Percentiles rank a stretch among this genome's conserved stretches.
These are phyloP conservation scores for Ambastaia sidthimunki DNA, from an alignment of 2,797 vertebrate genomes.

Conservation along the genomic window DNA sequence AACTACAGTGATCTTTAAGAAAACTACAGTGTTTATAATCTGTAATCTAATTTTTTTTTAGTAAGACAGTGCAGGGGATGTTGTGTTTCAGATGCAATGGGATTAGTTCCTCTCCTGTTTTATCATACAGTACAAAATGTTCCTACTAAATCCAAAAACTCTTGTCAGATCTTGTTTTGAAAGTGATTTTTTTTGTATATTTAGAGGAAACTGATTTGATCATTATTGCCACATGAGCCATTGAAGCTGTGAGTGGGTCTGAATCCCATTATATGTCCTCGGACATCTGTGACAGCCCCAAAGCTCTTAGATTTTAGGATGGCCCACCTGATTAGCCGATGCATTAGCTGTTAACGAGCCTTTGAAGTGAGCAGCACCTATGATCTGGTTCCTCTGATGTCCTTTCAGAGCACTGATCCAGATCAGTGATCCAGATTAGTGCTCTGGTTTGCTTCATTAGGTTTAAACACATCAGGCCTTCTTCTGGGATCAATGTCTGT, in stretches of 20 bases:
- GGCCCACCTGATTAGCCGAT: constrained; percentile 14
- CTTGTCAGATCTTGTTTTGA: constrained; percentile 6
- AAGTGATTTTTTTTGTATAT: constrained; percentile 25
- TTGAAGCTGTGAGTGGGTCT: constrained; percentile 38
- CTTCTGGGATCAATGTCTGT: constrained; percentile 5
- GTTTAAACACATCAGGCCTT: neutral
- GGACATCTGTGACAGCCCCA: constrained; percentile 44
- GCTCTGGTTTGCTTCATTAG: constrained; percentile 27
- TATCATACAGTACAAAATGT: neutral
- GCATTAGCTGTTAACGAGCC: constrained; percentile 54
- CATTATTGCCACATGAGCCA: constrained; percentile 34
- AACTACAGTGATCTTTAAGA: too few relatives aligned
- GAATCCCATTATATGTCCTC: constrained; percentile 52
- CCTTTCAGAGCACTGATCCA: constrained; percentile 14
- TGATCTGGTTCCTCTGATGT: constrained; percentile 33
- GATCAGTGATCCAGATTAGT: constrained; percentile 36
- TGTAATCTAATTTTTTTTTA: too few relatives aligned
- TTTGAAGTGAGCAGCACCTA: constrained; percentile 47
- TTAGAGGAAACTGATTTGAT: constrained; percentile 55
- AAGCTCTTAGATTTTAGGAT: constrained; percentile 30
- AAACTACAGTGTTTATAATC: too few relatives aligned
- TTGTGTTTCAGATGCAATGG: neutral
- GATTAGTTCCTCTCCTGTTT: neutral
- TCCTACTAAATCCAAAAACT: neutral
- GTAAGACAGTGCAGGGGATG: too few relatives aligned